These are phyloP conservation scores for Heliothis subflexa DNA, from an alignment of 1,140 invertebrate genomes.

Conservation along the genomic window DNA sequence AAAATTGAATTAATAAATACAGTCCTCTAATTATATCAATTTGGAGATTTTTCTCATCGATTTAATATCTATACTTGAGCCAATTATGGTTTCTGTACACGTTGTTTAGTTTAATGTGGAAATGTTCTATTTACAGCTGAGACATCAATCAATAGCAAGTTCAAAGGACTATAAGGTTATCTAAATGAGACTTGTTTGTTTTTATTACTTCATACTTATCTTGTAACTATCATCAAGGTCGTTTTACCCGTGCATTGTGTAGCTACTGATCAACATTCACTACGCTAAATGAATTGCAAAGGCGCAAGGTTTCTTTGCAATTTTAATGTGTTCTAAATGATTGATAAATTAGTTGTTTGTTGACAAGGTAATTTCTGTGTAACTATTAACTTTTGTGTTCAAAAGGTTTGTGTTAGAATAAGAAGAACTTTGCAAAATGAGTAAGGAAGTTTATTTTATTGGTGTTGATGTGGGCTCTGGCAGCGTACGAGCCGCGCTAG, in stretches of 20 bases:
- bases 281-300: background rate
- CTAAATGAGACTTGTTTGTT: slow-evolving; percentile 28
- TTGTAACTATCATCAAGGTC: slow-evolving; percentile 36
- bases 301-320: background rate
- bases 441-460: slow-evolving; percentile 88
- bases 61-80: no score
- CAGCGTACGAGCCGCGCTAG: slow-evolving; percentile 94
- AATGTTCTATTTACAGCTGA: background rate
- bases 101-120: no score
- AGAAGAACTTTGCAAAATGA: slow-evolving; percentile 53
- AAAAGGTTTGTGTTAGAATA: background rate
- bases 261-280: background rate
- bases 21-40: no score
- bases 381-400: background rate
- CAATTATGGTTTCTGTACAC: no score
- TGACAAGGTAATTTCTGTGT: background rate
- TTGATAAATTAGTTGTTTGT: background rate
- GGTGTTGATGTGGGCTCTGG: slow-evolving; percentile 98
- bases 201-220: slow-evolving; percentile 39
- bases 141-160: slow-evolving; percentile 13
- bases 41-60: no score
- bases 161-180: slow-evolving; percentile 53
- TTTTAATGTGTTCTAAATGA: background rate
- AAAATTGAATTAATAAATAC: no score
- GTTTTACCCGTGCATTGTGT: slow-evolving; percentile 12